Percentiles rank a stretch among this genome's conserved stretches.
These are phyloP conservation scores for Muscina levida DNA, from an alignment of 2,888 invertebrate species.

Conservation along the genomic window DNA sequence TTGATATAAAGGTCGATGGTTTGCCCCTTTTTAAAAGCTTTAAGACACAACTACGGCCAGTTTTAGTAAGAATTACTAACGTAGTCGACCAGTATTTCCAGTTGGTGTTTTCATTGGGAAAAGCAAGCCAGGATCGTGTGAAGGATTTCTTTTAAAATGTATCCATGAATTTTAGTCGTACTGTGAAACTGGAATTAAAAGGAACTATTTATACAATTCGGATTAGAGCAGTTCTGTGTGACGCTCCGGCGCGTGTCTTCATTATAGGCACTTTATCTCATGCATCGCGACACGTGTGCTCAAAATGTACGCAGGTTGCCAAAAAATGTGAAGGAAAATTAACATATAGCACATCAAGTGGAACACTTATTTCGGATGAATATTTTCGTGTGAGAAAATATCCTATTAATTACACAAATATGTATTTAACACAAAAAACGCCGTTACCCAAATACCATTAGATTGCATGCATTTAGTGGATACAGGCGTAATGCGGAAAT, in stretches of 20 bases:
- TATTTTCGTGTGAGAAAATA: too few relatives aligned
- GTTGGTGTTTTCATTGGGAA: not conserved
- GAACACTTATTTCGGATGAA: slow-evolving; percentile 43
- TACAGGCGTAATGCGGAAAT: too few relatives aligned
- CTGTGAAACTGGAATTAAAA: not conserved
- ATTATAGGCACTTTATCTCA: slow-evolving; percentile 34
- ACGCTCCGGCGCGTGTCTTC: slow-evolving; percentile 36
- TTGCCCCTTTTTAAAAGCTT: too few relatives aligned
- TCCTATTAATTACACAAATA: too few relatives aligned
- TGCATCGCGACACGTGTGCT: slow-evolving; percentile 30
- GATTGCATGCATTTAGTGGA: too few relatives aligned
- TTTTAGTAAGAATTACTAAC: not conserved
- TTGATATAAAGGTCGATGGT: not conserved
- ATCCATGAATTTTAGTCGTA: not conserved
- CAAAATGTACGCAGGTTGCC: too few relatives aligned
- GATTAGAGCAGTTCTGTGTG: slow-evolving; percentile 33
- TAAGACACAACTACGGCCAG: not conserved
- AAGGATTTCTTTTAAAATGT: not conserved
- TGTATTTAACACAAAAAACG: too few relatives aligned
- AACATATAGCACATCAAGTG: slow-evolving; percentile 45
- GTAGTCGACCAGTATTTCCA: not conserved
- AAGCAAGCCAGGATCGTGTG: not conserved
- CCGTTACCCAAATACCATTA: too few relatives aligned
- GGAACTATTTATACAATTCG: not conserved
- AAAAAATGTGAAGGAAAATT: slow-evolving; percentile 44